Percentiles rank a stretch among this genome's conserved stretches.
phyloP scores from a whole-genome alignment of 2,888 invertebrate species.

The Cosmopolites sordidus region DNA sequence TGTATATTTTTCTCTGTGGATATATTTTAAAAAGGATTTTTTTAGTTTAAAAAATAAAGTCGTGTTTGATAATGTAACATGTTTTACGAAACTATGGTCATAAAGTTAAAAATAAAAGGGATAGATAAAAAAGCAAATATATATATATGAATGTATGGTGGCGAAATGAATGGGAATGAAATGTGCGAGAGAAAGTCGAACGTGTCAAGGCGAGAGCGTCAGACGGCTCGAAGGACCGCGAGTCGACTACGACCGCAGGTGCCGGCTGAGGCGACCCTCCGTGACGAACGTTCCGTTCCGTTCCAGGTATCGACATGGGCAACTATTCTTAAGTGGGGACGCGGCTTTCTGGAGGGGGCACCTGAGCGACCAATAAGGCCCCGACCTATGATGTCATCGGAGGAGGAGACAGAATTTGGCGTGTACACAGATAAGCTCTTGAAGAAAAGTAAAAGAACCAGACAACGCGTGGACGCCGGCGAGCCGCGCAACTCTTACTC shows the following conservation, averaged over 20 bases:
- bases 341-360: conserved; percentile 50
- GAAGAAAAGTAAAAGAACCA: conserved; percentile 89
- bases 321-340: conserved; percentile 55
- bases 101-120: no score
- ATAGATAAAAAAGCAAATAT: no score
- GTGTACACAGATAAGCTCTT: conserved; percentile 89
- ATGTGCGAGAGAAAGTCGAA: no score
- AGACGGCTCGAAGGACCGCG: background rate
- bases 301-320: conserved; percentile 51
- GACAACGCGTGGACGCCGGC: conserved; percentile 95
- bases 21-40: no score
- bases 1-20: no score
- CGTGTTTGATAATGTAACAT: no score
- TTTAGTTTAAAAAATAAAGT: no score
- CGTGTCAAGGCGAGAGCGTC: no score
- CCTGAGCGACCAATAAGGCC: conserved; percentile 75
- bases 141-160: no score
- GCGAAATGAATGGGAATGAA: no score
- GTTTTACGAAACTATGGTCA: no score
- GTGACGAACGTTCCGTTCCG: conserved; percentile 29
- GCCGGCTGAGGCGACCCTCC: background rate
- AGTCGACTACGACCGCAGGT: background rate
- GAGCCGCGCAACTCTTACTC: conserved; percentile 92
- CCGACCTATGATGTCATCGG: conserved; percentile 93
- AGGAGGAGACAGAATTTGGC: conserved; percentile 92